These are phyloP conservation scores for Trachymyrmex septentrionalis DNA, from an alignment of 1,140 invertebrate species.

Conservation along the genomic window DNA sequence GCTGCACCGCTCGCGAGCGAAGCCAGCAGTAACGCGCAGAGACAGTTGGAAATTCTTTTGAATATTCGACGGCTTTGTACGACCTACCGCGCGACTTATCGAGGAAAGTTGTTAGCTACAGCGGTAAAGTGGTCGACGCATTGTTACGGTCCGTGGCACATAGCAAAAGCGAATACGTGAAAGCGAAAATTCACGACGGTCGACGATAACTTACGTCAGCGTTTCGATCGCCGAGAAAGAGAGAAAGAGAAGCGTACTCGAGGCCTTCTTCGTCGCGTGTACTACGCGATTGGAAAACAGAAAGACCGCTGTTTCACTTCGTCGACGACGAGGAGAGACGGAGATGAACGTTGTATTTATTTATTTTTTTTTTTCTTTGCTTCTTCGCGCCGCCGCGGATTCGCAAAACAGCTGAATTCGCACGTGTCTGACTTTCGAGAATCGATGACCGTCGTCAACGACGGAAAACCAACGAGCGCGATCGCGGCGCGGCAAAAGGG, in stretches of 20 bases:
- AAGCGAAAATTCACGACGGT: slow-evolving; percentile 10
- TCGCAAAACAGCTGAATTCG: slow-evolving; percentile 31
- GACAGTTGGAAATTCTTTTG: slow-evolving; percentile 62
- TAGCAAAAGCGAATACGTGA: slow-evolving; percentile 7
- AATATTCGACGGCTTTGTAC: slow-evolving; percentile 55
- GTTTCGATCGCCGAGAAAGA: background rate
- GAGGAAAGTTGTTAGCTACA: slow-evolving; percentile 49
- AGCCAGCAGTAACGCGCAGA: slow-evolving; percentile 20
- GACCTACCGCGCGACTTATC: slow-evolving; percentile 41
- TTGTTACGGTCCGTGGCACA: slow-evolving; percentile 13
- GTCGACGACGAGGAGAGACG: background rate
- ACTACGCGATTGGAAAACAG: background rate
- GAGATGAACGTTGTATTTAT: background rate
- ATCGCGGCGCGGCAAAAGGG: background rate
- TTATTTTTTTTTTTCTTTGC: no score
- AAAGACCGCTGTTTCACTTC: background rate
- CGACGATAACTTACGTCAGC: slow-evolving; percentile 15
- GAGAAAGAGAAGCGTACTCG: background rate
- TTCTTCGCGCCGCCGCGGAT: background rate
- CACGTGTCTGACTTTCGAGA: slow-evolving; percentile 48
- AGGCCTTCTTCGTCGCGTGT: background rate
- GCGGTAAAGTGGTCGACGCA: slow-evolving; percentile 39
- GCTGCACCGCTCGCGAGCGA: slow-evolving; percentile 26
- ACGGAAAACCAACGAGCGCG: slow-evolving; percentile 1
- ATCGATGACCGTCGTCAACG: slow-evolving; percentile 70